Conservation (phyloP, 1,140 invertebrate species). For the Drosophila obscura region DNA sequence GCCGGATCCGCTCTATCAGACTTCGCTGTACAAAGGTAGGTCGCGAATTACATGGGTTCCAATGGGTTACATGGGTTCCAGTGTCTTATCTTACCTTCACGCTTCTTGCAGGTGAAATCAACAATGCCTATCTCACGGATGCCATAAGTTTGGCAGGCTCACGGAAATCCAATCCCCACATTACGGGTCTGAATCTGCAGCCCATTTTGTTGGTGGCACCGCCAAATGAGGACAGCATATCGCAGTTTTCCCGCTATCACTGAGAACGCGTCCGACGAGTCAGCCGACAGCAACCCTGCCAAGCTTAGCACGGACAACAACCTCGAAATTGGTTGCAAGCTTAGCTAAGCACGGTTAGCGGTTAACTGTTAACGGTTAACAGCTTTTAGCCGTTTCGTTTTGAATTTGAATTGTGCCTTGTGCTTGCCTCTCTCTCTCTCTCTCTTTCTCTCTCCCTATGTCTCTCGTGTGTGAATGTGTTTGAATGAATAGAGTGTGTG, state of each 20-base stretch:
- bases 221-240: conserved; percentile 87
- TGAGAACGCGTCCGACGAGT: conserved; percentile 33
- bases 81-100: not conserved
- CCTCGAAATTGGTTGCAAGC: conserved; percentile 13
- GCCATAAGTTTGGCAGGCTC: conserved; percentile 92
- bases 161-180: conserved; percentile 87
- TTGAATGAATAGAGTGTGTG: conserved; percentile 34
- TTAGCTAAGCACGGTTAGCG: conserved; percentile 16
- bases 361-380: conserved; percentile 7
- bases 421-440: conserved; percentile 2
- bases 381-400: conserved; percentile 38
- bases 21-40: conserved; percentile 87
- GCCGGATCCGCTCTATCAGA: conserved; percentile 90
- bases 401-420: conserved; percentile 25
- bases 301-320: conserved; percentile 36
- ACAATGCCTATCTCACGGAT: conserved; percentile 92
- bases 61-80: too few species aligned
- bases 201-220: conserved; percentile 88
- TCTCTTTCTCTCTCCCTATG: not conserved
- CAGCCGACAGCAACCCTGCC: conserved; percentile 30
- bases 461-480: conserved; percentile 10
- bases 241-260: conserved; percentile 88
- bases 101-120: conserved; percentile 90
- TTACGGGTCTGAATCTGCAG: conserved; percentile 88
- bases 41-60: too few species aligned